Base-by-base conservation (phyloP, 2,113 vertebrate species). In the Holacanthus passer region DNA sequence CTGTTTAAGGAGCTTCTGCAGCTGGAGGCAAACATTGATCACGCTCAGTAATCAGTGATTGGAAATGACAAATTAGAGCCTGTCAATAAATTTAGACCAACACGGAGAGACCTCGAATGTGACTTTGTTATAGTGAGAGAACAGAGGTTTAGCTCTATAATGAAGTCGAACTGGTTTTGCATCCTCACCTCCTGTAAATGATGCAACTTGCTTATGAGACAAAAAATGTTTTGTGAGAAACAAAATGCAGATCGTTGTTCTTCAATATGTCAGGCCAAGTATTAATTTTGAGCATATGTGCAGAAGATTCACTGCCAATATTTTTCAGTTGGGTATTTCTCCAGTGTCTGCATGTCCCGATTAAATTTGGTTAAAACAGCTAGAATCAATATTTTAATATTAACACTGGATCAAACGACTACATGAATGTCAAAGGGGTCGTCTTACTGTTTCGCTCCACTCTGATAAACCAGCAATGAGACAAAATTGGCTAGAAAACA, bases 1-100 rank as follows among this genome's bases (percentile, higher is more conserved):
- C 58, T 83, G 63, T 71, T n/a, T 73, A 59, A 56, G 70, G 43
- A 71, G 60, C 47, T 58, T 3, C 43, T 72, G 64, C 29, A 73
- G 75, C 81, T 75, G 39, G 48, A 81, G 77, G 52, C 69, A 65
- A 47, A 82, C 58, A 88, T 84, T 75, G 86, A 92, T 87, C 69
- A 62, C 75, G 77, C 32, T 67, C 76, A 77, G 74, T 69, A 76
- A 88, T 89, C 80, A 88, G 50, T 76, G 73, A 88, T 74, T 78
- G 79, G 52, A 85, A 87, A 83, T 75, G 81, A 81, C 56, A 67
- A 35, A 69, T 79, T 69, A 81, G 48, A 72, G 75, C 10, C 76
- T 48, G 73, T 69, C 47, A 32, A 55, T 68, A n/a, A 24, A 60
- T 17, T 43, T 12, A 35, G 53, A 67, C 56, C 56, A 22, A 73